Evolutionary conservation across 2,113 vertebrate genomes (phyloP), one percentile per base, ranked within the genome.

Genomic region (Heterocephalus glaber): DNA sequence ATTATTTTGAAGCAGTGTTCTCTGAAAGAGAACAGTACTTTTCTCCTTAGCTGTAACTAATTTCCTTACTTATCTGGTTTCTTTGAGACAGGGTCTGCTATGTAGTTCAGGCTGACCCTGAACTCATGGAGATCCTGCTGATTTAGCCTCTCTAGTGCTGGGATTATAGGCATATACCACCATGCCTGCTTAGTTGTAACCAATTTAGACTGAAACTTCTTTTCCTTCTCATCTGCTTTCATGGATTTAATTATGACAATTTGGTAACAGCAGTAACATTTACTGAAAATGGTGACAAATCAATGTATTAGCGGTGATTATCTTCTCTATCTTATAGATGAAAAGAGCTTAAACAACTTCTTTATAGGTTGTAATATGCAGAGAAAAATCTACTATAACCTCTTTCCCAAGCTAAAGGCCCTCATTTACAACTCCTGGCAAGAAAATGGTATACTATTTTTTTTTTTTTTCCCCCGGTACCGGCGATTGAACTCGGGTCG

Each of bases 221-320:
- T n/a, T n/a, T 85, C 66, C 35, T 92, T 92, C n/a, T 96, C 65
- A 92, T 83, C 49, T 97, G 61, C 54, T 92, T 95, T 95, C 41
- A 85, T 26, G 44, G 82, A 84, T 82, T 93, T 90, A 89, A 89
- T 47, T 84, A 22, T 81, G 68, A 83, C 52, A 84, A 91, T 90
- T 87, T 76, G 83, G 16, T 33, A 95, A 77, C 20, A 89, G 30
- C 56, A 94, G 72, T 22, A 90, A 92, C 28, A 90, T 49, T 90
- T 90, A 65, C 44, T 89, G 93, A 70, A 95, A 80, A 94, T 47
- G 17, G 56, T 20, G 95, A 65, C 11, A 95, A 74, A 94, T 54
- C 12, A 70, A 56, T 41, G 28, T 12, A 47, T n/a, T 54, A 81
- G 63, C 11, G 84, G 63, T 58, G 66, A 85, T 90, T 90, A 94